Conservation (phyloP, 2,113 vertebrate species). For the Mystacornis crossleyi region DNA sequence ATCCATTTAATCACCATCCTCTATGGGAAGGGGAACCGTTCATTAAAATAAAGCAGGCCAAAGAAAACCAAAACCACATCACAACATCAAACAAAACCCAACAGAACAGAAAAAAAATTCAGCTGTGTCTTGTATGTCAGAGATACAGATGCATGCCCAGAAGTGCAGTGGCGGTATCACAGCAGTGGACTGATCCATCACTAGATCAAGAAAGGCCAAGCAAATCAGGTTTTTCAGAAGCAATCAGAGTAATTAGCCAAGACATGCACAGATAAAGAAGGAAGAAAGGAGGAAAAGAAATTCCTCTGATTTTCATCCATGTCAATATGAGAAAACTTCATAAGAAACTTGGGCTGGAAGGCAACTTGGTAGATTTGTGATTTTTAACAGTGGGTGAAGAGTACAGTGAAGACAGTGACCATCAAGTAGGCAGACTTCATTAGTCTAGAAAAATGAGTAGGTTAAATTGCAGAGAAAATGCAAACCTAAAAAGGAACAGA, state of each 20-base stretch:
- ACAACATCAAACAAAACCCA: not conserved
- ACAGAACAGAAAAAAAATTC: not conserved
- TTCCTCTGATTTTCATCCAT: not conserved
- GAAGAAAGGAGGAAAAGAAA: not conserved
- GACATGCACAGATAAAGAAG: not conserved
- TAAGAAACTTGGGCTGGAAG: not conserved
- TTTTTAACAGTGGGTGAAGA: not conserved
- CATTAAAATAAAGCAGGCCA: not conserved
- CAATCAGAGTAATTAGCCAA: not conserved
- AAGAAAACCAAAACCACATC: not conserved
- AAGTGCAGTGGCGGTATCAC: not conserved
- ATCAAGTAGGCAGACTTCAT: not conserved
- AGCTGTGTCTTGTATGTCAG: not conserved
- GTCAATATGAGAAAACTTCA: not conserved
- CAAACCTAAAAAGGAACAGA: not conserved
- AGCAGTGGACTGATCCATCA: not conserved
- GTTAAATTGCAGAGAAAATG: not conserved
- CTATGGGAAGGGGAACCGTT: fast-evolving
- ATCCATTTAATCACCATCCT: not conserved
- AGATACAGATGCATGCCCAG: not conserved
- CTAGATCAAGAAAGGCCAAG: not conserved
- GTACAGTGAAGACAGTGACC: not conserved
- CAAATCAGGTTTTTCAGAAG: not conserved
- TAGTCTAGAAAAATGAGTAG: not conserved
- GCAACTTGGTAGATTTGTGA: not conserved